Evolutionary conservation across 1,140 invertebrate genomes (phyloP), one percentile per base, ranked within the genome.

Genomic region (Oedothorax gibbosus): DNA sequence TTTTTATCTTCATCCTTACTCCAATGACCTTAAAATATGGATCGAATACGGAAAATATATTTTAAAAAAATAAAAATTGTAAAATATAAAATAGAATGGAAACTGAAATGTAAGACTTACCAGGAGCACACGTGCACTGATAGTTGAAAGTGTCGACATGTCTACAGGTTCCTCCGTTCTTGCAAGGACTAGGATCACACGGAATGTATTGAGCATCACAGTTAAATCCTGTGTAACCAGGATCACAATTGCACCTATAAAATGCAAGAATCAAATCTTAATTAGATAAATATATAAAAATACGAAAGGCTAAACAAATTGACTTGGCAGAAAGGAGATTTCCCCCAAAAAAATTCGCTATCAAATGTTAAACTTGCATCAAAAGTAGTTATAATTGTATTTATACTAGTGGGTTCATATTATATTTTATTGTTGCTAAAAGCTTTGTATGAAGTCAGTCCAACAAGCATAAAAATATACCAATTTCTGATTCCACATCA

Each of bases 181-280:
- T 90, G 89, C 97, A 98, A 4, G 96, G 95, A 73, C 94, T 96
- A 9, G 96, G 96, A 88, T 96, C 93, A 90, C 96, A 98, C 2
- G 96, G 96, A 86, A 97, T 94, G 89, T 97, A 97, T 87, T 95
- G 93, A 89, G 92, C 95, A 89, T 97, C 96, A 91, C 96, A 98
- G 90, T 97, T 95, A 88, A 95, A 92, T 14, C 96, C 96, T 3
- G 96, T 97, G 90, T 95, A 98, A 86, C 96, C 96, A 86, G 93
- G 93, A 86, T 94, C 92, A 90, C 96, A 98, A 87, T 95, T 93
- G 90, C 96, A 98, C 91, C 95, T 87, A 69, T 2, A 85, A 56
- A 60, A 6, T 35, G 51, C 21, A 35, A 14, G 14, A 12, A 66
- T n/a, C n/a, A n/a, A n/a, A n/a, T n/a, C n/a, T n/a, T 15, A 72